Evolutionary conservation across 2,888 invertebrate genomes (phyloP).

Genomic region (Lacanobia wlatinum): DNA sequence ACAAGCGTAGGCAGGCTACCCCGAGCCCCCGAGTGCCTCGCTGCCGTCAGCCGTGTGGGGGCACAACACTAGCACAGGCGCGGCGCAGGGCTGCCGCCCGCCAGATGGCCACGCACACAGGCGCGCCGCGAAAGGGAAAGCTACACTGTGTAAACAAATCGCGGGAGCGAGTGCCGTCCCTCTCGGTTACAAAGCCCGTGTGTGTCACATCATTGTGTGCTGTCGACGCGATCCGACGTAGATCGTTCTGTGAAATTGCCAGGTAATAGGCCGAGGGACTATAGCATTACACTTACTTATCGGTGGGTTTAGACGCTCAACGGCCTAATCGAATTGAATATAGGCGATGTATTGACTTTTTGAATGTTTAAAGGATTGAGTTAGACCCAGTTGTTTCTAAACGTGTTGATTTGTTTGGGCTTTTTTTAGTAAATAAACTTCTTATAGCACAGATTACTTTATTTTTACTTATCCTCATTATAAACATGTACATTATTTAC

Average conservation of each 20-base stretch:
- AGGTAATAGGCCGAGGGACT: constrained; percentile 90
- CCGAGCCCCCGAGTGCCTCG: constrained; percentile 78
- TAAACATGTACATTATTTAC: background rate
- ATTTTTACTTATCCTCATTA: background rate
- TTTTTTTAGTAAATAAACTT: constrained; percentile 10
- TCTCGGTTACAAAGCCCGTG: constrained; percentile 85
- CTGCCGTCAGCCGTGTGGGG: constrained; percentile 77
- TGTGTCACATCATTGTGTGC: constrained; percentile 88
- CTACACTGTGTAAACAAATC: constrained; percentile 90
- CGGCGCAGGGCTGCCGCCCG: constrained; percentile 80
- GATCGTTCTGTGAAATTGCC: constrained; percentile 91
- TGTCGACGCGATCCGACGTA: constrained; percentile 86
- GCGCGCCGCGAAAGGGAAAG: constrained; percentile 86
- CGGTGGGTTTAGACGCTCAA: constrained; percentile 86
- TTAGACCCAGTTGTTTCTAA: constrained; percentile 18
- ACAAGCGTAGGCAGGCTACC: constrained; percentile 79
- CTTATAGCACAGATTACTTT: background rate
- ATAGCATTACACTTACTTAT: constrained; percentile 90
- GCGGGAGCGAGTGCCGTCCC: constrained; percentile 85
- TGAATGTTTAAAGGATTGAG: constrained; percentile 57
- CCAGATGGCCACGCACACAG: constrained; percentile 89
- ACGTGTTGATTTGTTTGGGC: constrained; percentile 15
- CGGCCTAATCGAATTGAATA: constrained; percentile 88
- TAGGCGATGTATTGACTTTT: constrained; percentile 68
- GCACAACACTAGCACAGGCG: constrained; percentile 79